Evolutionary conservation across 2,888 invertebrate genomes (phyloP).

Genomic region (Linnaemya vulpina): DNA sequence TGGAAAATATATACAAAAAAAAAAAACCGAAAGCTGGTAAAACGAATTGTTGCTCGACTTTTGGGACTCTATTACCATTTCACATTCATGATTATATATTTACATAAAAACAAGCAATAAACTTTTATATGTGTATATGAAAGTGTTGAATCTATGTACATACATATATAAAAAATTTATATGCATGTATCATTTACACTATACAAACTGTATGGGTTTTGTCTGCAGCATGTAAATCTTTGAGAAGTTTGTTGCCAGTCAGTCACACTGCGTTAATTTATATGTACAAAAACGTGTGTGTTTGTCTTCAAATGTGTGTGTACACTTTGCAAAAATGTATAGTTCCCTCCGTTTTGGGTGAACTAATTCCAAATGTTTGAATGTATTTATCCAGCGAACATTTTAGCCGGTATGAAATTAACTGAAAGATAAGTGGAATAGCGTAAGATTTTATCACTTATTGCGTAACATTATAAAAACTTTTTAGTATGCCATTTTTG

Average conservation of each 20-base stretch:
- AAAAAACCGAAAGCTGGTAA: constrained; percentile 20
- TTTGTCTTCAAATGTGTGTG: background rate
- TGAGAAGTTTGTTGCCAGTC: constrained; percentile 10
- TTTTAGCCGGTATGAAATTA: too few species aligned
- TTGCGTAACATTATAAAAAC: too few species aligned
- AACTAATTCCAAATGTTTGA: constrained; percentile 11
- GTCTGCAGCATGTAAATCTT: constrained; percentile 9
- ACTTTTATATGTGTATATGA: background rate
- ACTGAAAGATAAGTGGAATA: too few species aligned
- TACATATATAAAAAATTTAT: background rate
- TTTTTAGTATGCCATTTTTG: too few species aligned
- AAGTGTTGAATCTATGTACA: background rate
- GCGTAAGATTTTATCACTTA: too few species aligned
- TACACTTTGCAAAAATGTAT: background rate
- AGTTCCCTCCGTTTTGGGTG: constrained; percentile 23
- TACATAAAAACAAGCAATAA: constrained; percentile 20
- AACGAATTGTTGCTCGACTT: constrained; percentile 39
- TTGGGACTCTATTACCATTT: constrained; percentile 35
- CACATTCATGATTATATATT: constrained; percentile 6
- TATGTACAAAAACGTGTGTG: background rate
- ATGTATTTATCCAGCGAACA: background rate
- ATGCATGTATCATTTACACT: background rate
- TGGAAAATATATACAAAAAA: constrained; percentile 26
- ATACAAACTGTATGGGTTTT: constrained; percentile 3
- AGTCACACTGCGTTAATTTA: background rate